Evolutionary conservation across 2,797 vertebrate genomes (phyloP).

Genomic region (Tolypeutes matacus): DNA sequence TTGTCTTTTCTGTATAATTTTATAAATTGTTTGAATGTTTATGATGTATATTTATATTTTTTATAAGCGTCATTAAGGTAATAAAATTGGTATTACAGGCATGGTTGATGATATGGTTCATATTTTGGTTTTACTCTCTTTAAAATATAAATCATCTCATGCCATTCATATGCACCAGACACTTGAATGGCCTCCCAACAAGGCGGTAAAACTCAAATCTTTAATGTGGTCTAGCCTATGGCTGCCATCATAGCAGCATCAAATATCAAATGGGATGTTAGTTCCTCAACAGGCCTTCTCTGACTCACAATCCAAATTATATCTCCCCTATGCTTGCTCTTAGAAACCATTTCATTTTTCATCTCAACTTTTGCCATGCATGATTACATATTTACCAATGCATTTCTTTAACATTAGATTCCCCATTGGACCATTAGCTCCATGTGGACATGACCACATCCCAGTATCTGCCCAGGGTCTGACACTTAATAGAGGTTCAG

Average conservation of each 20-base stretch:
- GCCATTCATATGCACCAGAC: background rate
- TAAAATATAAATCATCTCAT: background rate
- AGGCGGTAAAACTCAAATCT: background rate
- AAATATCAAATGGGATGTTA: background rate
- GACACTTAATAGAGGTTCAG: background rate
- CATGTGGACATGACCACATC: background rate
- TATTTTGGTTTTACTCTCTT: background rate
- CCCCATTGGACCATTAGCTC: background rate
- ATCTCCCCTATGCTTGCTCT: background rate
- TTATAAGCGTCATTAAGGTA: background rate
- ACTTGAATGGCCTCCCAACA: background rate
- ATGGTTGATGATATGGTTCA: background rate
- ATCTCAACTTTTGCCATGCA: background rate
- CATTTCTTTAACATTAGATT: slow-evolving; percentile 15
- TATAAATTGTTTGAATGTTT: slow-evolving; percentile 31
- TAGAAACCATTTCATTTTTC: background rate
- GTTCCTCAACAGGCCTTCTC: background rate
- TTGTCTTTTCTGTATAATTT: background rate
- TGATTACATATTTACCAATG: background rate
- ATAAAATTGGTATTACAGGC: background rate
- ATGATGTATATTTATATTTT: background rate
- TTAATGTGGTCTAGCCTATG: background rate
- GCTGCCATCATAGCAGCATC: background rate
- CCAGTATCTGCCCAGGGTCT: background rate
- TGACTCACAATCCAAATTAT: background rate